A percentile compares a stretch with the other conserved stretches of the same genome.
Evolutionary conservation across 2,888 invertebrate species (phyloP).

Genomic region (Yponomeuta evonymella): DNA sequence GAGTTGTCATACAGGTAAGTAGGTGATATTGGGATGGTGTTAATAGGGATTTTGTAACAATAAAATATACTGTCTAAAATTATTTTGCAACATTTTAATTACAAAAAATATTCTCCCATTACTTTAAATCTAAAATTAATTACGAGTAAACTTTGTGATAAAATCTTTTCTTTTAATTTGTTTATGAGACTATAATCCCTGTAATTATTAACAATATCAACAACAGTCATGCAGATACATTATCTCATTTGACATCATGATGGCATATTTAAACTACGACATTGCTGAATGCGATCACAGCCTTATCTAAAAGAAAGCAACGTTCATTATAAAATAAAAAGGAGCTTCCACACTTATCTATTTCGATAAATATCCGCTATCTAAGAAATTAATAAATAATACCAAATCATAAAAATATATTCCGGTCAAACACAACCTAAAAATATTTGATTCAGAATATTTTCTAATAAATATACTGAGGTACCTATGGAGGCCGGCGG

Average conservation of each 20-base stretch:
- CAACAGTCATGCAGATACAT: neutral
- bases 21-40: neutral
- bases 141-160: neutral
- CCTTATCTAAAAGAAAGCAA: conserved; percentile 5
- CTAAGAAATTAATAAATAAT: no score
- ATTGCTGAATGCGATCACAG: conserved; percentile 27
- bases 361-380: neutral
- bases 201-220: conserved; percentile 1
- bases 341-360: neutral
- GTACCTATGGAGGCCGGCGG: no score
- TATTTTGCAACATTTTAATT: neutral
- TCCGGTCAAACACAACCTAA: no score
- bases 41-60: neutral
- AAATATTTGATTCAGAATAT: no score
- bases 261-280: neutral
- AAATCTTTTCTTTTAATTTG: neutral
- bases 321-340: neutral
- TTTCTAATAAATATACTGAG: no score
- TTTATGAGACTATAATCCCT: neutral
- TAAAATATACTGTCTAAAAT: neutral
- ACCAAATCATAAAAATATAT: no score
- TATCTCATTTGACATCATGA: neutral
- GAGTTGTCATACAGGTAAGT: neutral
- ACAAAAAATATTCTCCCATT: neutral
- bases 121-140: neutral